Evolutionary conservation across 1,140 invertebrate genomes (phyloP).

Genomic region (Drosophila kurseongensis): DNA sequence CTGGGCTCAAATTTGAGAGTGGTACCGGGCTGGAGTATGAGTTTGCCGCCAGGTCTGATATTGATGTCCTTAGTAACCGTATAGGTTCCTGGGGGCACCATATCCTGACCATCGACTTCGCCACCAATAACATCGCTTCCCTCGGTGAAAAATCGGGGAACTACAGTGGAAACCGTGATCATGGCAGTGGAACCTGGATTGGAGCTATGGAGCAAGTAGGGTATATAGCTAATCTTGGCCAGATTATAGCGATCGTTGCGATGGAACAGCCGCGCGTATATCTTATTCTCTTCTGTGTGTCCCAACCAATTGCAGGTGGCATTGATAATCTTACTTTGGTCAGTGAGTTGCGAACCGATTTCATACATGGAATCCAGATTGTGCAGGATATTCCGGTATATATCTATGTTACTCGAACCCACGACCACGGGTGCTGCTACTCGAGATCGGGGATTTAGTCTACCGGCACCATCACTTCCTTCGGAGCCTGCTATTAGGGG

Average conservation of each 20-base stretch:
- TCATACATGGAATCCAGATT: conserved; percentile 96
- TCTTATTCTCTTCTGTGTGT: conserved; percentile 89
- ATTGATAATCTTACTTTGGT: conserved; percentile 97
- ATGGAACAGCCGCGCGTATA: conserved; percentile 94
- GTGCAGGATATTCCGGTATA: conserved; percentile 96
- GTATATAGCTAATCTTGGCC: conserved; percentile 93
- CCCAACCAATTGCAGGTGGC: conserved; percentile 98
- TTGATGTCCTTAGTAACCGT: conserved; percentile 95
- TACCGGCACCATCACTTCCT: conserved; percentile 76
- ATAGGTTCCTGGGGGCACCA: conserved; percentile 91
- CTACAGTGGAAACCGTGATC: conserved; percentile 88
- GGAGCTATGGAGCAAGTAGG: conserved; percentile 93
- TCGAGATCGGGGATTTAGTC: conserved; percentile 92
- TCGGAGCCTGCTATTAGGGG: conserved; percentile 87
- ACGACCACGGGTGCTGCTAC: conserved; percentile 96
- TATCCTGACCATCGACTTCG: conserved; percentile 94
- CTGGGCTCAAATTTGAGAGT: conserved; percentile 94
- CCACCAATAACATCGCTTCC: conserved; percentile 91
- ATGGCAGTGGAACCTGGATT: conserved; percentile 91
- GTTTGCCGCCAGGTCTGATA: conserved; percentile 93
- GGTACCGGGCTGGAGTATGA: conserved; percentile 94
- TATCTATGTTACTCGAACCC: conserved; percentile 94
- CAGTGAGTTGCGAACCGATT: conserved; percentile 96
- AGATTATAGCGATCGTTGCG: conserved; percentile 96
- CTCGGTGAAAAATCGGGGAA: conserved; percentile 90